Percentiles rank a stretch among this genome's conserved stretches.
Conservation (phyloP, 2,888 invertebrate genomes). For the Drosophila ochracea region DNA sequence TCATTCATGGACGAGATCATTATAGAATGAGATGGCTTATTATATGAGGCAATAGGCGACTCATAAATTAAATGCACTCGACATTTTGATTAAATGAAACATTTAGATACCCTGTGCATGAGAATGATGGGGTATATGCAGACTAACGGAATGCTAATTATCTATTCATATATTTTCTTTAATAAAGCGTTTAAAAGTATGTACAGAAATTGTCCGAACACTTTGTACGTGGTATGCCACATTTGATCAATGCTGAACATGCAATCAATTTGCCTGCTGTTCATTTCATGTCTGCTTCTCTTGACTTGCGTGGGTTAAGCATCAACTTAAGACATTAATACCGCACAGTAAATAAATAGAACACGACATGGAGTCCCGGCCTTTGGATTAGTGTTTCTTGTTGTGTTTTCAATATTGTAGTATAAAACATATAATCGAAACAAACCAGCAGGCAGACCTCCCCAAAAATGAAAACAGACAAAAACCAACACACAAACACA, state of each 20-base stretch:
- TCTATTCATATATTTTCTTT: background rate
- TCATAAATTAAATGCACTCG: constrained; percentile 72
- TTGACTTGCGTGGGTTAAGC: constrained; percentile 65
- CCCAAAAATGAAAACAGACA: constrained; percentile 20
- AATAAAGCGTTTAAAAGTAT: background rate
- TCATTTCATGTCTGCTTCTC: constrained; percentile 54
- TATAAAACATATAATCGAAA: constrained; percentile 21
- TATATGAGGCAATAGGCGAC: constrained; percentile 50
- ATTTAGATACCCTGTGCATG: constrained; percentile 11
- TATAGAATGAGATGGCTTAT: constrained; percentile 23
- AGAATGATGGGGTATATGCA: constrained; percentile 4
- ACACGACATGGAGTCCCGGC: constrained; percentile 42
- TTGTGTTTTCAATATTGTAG: constrained; percentile 67
- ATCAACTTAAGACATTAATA: constrained; percentile 57
- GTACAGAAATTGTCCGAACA: background rate
- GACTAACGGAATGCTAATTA: background rate
- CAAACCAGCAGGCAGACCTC: constrained; percentile 30
- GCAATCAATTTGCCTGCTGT: constrained; percentile 15
- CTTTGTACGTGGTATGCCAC: constrained; percentile 23
- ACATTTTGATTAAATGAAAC: constrained; percentile 50
- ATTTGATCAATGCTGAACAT: constrained; percentile 1
- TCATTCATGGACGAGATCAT: constrained; percentile 43
- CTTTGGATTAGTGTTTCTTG: constrained; percentile 62
- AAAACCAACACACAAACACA: background rate
- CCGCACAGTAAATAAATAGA: constrained; percentile 55